A percentile compares a stretch with the other conserved stretches of the same genome.
These are phyloP conservation scores for Hypsopygia costalis DNA, from an alignment of 2,888 invertebrate genomes.

Conservation along the genomic window DNA sequence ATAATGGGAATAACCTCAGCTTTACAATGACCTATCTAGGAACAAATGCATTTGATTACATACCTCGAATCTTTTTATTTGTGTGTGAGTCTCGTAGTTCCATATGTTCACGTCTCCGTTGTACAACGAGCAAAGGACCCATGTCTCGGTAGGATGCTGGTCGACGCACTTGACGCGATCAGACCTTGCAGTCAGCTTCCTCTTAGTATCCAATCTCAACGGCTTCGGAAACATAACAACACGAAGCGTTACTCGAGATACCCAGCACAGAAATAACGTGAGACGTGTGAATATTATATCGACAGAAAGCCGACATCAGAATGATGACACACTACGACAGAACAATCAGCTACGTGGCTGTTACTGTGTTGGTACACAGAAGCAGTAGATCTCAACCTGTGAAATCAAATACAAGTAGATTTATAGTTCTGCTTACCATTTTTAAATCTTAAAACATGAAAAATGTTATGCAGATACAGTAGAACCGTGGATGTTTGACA, in stretches of 20 bases:
- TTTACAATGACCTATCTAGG: no score
- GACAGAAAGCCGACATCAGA: slow-evolving; percentile 49
- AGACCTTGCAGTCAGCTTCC: slow-evolving; percentile 97
- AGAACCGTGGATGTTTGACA: slow-evolving; percentile 61
- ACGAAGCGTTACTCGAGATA: slow-evolving; percentile 19
- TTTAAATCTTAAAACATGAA: slow-evolving; percentile 68
- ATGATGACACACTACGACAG: slow-evolving; percentile 52
- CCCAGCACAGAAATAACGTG: slow-evolving; percentile 24
- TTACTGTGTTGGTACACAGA: slow-evolving; percentile 19
- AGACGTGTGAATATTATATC: slow-evolving; percentile 34
- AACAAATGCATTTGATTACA: no score
- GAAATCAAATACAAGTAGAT: slow-evolving; percentile 19
- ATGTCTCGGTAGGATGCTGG: slow-evolving; percentile 98
- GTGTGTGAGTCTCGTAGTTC: slow-evolving; percentile 97
- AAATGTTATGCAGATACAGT: slow-evolving; percentile 46
- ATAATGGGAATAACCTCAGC: no score
- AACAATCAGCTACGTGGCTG: slow-evolving; percentile 40
- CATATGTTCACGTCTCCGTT: slow-evolving; percentile 99
- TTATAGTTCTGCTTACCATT: slow-evolving; percentile 57
- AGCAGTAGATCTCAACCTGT: slow-evolving; percentile 13
- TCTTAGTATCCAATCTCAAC: slow-evolving; percentile 97
- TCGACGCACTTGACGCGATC: slow-evolving; percentile 99
- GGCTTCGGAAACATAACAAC: slow-evolving; percentile 83
- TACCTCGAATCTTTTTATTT: slow-evolving; percentile 92
- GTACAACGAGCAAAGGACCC: slow-evolving; percentile 99